These are phyloP conservation scores for Crocallis elinguaria DNA, from an alignment of 2,888 invertebrate genomes.

Conservation along the genomic window DNA sequence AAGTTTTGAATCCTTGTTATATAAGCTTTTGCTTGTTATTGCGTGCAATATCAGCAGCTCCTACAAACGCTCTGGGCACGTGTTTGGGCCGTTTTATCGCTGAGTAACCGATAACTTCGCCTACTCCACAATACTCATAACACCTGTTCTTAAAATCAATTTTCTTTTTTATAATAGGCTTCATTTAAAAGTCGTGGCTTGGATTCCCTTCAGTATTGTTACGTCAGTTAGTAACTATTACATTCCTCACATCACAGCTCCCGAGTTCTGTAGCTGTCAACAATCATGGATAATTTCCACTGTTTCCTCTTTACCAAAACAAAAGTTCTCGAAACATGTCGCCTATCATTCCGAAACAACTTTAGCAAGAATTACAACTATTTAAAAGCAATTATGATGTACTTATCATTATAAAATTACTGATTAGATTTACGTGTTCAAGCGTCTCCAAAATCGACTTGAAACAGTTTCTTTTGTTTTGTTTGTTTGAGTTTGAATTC, in stretches of 20 bases:
- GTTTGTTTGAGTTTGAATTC: slow-evolving; percentile 57
- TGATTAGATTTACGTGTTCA: slow-evolving; percentile 6
- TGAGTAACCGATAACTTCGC: slow-evolving; percentile 55
- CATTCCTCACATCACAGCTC: slow-evolving; percentile 31
- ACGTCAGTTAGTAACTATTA: slow-evolving; percentile 39
- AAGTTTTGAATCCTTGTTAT: slow-evolving; percentile 44
- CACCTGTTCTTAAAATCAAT: slow-evolving; percentile 50
- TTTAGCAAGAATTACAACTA: background rate
- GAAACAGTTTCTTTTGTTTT: slow-evolving; percentile 42
- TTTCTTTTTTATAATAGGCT: slow-evolving; percentile 44
- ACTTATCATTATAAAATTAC: background rate
- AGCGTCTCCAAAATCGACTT: background rate
- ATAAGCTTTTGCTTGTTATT: slow-evolving; percentile 55
- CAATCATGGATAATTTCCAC: slow-evolving; percentile 2
- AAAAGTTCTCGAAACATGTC: too few species aligned
- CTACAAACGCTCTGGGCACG: slow-evolving; percentile 48
- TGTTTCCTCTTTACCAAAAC: background rate
- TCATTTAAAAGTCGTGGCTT: slow-evolving; percentile 36
- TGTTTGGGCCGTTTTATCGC: slow-evolving; percentile 50
- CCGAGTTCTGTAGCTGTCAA: slow-evolving; percentile 13
- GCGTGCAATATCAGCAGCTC: slow-evolving; percentile 51
- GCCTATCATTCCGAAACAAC: too few species aligned
- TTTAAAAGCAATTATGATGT: slow-evolving; percentile 8
- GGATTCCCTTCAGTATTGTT: slow-evolving; percentile 38
- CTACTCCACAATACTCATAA: slow-evolving; percentile 43